Percentiles rank a stretch among this genome's conserved stretches.
Evolutionary conservation across 2,113 vertebrate species (phyloP).

Genomic region (Rhipidura dahli): DNA sequence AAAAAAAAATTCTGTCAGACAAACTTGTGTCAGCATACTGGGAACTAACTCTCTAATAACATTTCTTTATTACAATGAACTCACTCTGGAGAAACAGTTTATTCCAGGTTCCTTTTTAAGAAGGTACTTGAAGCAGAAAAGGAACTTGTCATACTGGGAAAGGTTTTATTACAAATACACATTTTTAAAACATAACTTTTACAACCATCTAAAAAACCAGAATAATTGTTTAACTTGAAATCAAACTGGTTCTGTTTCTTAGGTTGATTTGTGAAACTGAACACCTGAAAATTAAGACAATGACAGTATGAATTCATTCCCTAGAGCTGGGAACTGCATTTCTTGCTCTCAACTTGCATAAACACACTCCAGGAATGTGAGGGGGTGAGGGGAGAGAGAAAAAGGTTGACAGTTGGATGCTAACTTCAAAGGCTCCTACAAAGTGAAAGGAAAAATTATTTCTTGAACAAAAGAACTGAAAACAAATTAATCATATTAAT

Average conservation of each 20-base stretch:
- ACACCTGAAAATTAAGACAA: not conserved
- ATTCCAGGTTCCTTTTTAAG: not conserved
- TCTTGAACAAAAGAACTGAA: not conserved
- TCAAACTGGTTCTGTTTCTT: not conserved
- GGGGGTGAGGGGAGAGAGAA: not conserved
- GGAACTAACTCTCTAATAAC: not conserved
- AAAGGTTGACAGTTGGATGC: not conserved
- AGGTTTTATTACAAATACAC: not conserved
- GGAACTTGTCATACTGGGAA: not conserved
- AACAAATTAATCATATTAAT: slow-evolving; percentile 43
- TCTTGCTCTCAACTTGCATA: not conserved
- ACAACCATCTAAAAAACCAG: not conserved
- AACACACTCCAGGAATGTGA: not conserved
- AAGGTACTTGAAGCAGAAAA: not conserved
- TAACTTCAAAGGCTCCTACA: slow-evolving; percentile 21
- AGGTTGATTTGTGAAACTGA: not conserved
- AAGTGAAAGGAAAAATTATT: slow-evolving; percentile 7
- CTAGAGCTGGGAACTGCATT: slow-evolving; percentile 9
- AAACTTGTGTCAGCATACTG: not conserved
- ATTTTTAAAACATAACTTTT: not conserved
- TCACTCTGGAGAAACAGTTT: not conserved
- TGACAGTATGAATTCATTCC: not conserved
- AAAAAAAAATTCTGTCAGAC: not conserved
- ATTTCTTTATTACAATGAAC: not conserved
- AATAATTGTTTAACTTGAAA: not conserved